Evolutionary conservation across 2,888 invertebrate species (phyloP).

Genomic region (Opisthograptis luteolata): DNA sequence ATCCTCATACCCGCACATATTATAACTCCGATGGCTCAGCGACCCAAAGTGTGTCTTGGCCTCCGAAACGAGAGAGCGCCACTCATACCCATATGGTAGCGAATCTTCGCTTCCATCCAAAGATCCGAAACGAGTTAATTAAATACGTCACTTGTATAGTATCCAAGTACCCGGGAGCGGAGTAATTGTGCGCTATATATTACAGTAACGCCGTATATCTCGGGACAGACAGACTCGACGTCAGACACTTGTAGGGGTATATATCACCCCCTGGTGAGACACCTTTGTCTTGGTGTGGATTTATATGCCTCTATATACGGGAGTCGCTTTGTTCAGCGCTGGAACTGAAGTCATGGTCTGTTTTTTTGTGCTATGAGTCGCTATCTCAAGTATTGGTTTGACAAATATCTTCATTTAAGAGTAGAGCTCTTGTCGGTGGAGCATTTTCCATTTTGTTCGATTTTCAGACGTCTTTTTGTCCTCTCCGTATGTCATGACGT

Average conservation of each 20-base stretch:
- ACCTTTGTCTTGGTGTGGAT: conserved; percentile 33
- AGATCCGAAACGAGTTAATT: no score
- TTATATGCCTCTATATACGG: conserved; percentile 22
- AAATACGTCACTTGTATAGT: conserved; percentile 12
- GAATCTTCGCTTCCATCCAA: background rate
- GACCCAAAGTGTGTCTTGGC: background rate
- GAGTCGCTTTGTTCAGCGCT: background rate
- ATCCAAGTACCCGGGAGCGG: conserved; percentile 8
- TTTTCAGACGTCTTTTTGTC: no score
- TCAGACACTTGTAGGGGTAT: conserved; percentile 13
- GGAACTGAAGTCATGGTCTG: background rate
- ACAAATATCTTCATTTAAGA: no score
- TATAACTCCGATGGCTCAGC: background rate
- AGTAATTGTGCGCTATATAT: conserved; percentile 22
- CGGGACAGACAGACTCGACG: conserved; percentile 18
- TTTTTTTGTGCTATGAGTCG: no score
- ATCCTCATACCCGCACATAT: no score
- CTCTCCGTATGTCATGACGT: no score
- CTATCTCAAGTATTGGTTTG: no score
- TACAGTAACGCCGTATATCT: conserved; percentile 17
- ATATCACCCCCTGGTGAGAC: conserved; percentile 29
- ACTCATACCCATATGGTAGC: conserved; percentile 11
- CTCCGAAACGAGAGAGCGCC: no score
- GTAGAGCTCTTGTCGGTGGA: no score
- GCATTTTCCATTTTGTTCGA: no score